Evolutionary conservation across 2,113 vertebrate genomes (phyloP), one percentile per base, ranked within the genome.

Genomic region (Rhea pennata): DNA sequence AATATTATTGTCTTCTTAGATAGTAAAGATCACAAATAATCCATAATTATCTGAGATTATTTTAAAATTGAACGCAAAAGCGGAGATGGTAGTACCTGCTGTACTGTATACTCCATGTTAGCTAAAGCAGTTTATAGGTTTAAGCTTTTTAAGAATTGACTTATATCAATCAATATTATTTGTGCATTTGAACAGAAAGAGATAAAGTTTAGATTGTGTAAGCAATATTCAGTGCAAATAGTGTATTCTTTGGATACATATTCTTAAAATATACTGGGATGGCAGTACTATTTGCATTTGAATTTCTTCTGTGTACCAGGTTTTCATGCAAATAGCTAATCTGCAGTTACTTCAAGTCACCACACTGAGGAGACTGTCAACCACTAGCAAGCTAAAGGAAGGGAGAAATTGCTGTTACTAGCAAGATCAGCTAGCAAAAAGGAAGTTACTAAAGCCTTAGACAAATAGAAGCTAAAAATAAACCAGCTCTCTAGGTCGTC

Each of bases 281-380:
- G 0, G 6, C 3, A 6, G 58, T 3, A 0, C 9, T 6, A 27
- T 4, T 29, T 1, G 51, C 31, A 0, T 0, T 21, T 0, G 40
- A 6, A 4, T 12, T 21, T 10, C 15, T 21, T 5, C 0, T 0
- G 5, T 0, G 24, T 4, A 4, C 13, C 26, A 0, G 4, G 0
- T 4, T 26, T 7, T 0, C 0, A 3, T 7, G 40, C 0, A 6
- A 4, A 6, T 21, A 26, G 90, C 75, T 33, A 8, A 15, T 9
- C 46, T 92, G 96, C 76, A 64, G 40, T 96, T 92, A 3, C 83
- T 5, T 2, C 1, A 1, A 73, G 22, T 0, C 20, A 16, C 96
- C 97, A 72, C 96, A 17, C 61, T 8, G 97, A 46, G 94, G 95
- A 67, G 90, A 12, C 46, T 5, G 42, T 48, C 59, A 29, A 12